phyloP scores from a whole-genome alignment of 2,113 vertebrate species.

The Atherinomorus stipes region DNA sequence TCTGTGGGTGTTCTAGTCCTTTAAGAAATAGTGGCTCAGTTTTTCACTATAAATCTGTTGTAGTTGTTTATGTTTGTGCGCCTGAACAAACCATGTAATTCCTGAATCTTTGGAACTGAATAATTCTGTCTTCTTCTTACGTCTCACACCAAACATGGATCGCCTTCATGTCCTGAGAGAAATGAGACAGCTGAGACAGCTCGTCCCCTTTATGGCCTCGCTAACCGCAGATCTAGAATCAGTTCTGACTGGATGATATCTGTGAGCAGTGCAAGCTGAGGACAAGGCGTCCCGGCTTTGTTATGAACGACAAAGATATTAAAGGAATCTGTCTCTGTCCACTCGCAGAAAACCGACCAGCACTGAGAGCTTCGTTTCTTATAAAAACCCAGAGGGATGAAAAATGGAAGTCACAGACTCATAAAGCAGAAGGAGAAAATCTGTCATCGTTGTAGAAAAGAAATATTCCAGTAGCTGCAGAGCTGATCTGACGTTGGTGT shows the following conservation, averaged over 20 bases:
- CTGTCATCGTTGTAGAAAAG: conserved; percentile 20
- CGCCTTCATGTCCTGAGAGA: conserved; percentile 8
- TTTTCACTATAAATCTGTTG: too few species aligned
- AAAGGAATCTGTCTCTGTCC: conserved; percentile 62
- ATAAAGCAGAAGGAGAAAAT: conserved; percentile 31
- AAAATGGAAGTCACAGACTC: conserved; percentile 18
- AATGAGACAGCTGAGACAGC: conserved; percentile 14
- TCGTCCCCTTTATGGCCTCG: neutral
- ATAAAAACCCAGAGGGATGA: conserved; percentile 36
- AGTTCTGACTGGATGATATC: conserved; percentile 61
- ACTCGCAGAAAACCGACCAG: neutral
- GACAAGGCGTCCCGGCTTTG: conserved; percentile 31
- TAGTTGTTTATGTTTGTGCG: too few species aligned
- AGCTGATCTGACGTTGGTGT: conserved; percentile 15
- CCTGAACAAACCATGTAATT: too few species aligned
- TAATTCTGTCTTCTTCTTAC: neutral
- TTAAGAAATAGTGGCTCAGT: too few species aligned
- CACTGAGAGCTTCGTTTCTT: conserved; percentile 11
- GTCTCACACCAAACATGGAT: conserved; percentile 23
- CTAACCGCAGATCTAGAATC: conserved; percentile 53
- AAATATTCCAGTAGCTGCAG: conserved; percentile 9
- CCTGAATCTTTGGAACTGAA: neutral
- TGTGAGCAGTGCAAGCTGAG: conserved; percentile 16
- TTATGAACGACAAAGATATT: conserved; percentile 64
- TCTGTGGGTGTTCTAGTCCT: too few species aligned